These are phyloP conservation scores for Macquaria australasica DNA, from an alignment of 2,113 vertebrate species.

Conservation along the genomic window DNA sequence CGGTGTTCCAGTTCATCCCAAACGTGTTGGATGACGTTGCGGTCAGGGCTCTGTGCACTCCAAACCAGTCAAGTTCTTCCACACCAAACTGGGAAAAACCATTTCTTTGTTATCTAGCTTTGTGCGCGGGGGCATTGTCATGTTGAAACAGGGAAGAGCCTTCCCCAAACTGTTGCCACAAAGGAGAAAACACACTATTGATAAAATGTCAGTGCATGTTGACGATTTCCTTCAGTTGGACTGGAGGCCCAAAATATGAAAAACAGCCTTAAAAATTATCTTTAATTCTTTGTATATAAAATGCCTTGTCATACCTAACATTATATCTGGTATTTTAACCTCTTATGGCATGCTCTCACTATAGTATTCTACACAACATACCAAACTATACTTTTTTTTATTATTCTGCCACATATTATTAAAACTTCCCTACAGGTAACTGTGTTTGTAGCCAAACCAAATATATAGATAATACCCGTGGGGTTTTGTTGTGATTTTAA, in stretches of 20 bases:
- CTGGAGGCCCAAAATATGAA: too few species aligned
- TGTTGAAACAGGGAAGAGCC: too few species aligned
- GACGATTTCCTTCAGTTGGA: too few species aligned
- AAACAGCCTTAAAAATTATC: too few species aligned
- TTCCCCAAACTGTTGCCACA: too few species aligned
- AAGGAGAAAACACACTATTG: not conserved
- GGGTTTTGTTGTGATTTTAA: not conserved
- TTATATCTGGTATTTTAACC: too few species aligned
- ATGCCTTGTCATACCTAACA: too few species aligned
- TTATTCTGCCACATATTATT: too few species aligned
- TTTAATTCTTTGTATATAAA: too few species aligned
- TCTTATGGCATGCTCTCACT: too few species aligned
- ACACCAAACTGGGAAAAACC: not conserved
- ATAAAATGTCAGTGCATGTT: too few species aligned
- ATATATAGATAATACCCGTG: not conserved
- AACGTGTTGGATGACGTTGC: not conserved
- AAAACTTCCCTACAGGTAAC: not conserved
- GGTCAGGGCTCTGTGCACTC: not conserved
- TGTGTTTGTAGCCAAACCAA: not conserved
- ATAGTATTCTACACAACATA: not conserved
- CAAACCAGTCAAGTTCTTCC: not conserved
- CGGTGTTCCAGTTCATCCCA: not conserved
- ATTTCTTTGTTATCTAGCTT: not conserved
- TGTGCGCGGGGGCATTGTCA: not conserved
- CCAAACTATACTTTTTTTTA: too few species aligned